Conservation (phyloP, 2,888 invertebrate species). For the Parascotia fuliginaria region DNA sequence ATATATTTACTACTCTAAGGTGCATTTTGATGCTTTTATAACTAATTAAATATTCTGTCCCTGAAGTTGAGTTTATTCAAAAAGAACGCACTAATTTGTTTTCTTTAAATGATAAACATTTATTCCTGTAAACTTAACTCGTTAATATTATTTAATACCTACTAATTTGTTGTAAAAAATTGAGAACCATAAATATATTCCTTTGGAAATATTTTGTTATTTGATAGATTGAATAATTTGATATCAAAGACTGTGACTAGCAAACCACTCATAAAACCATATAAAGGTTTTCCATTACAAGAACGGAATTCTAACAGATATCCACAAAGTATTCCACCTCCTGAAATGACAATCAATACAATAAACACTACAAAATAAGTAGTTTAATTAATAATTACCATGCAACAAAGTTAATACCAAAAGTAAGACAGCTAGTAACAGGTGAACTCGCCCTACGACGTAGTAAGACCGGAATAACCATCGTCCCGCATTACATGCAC, state of each 20-base stretch:
- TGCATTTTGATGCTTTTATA: too few relatives aligned
- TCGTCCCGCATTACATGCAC: slow-evolving; percentile 40
- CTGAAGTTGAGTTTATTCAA: too few relatives aligned
- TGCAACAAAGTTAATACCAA: not conserved
- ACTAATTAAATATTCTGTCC: too few relatives aligned
- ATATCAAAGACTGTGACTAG: not conserved
- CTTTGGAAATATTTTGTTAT: too few relatives aligned
- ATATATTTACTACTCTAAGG: too few relatives aligned
- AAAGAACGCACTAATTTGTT: too few relatives aligned
- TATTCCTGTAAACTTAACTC: too few relatives aligned
- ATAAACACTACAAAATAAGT: not conserved
- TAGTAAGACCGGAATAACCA: slow-evolving; percentile 29
- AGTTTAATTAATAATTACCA: not conserved
- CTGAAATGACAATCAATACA: not conserved
- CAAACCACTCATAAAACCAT: not conserved
- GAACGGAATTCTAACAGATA: not conserved
- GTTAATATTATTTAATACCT: too few relatives aligned
- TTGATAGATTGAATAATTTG: too few relatives aligned
- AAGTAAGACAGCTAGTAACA: slow-evolving; percentile 24
- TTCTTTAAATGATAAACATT: too few relatives aligned
- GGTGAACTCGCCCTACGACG: slow-evolving; percentile 32
- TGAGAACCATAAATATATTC: too few relatives aligned
- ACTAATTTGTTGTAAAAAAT: too few relatives aligned
- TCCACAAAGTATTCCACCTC: not conserved
- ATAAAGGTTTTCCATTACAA: not conserved